Evolutionary conservation across 2,797 vertebrate species (phyloP), one percentile per base, ranked within the genome.

Genomic region (Ctenopoma multispine): DNA sequence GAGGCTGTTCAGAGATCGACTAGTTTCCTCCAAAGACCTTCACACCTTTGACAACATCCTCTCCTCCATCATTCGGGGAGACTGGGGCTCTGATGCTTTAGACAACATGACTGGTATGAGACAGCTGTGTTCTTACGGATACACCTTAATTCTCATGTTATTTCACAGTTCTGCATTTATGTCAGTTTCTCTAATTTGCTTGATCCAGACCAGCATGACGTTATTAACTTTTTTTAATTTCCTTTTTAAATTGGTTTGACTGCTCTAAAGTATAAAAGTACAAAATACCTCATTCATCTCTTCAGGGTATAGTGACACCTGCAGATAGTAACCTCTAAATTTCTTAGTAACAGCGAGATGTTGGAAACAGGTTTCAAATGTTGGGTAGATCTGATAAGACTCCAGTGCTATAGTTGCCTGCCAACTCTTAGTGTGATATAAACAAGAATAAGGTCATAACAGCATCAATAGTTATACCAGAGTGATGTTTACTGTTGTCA

Each of bases 1-100:
- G 21, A 91, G 97, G 76, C 94, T 99, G 72, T 99, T 99, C 91
- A 95, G 97, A 87, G 98, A 99, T 88, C 94, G 95, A 67, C 95
- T 99, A 21, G 98, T 97, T 84, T 95, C 93, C 55, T 41, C 85
- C 51, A 98, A 96, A 89, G 97, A 97, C 73, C 88, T 95, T 64
- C 92, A 95, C 66, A 62, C 92, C 31, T 99, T 99, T 87, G 97
- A 99, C 75, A 96, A 92, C 89, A 92, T 99, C 90, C 94, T 99
- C 73, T 92, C 92, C 8, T 96, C 97, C 14, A 95, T 98, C 62
- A 89, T 99, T 83, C 93, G 95, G 47, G 95, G 91, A 77, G 98
- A 99, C 73, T 99, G 97, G 98, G 92, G 95, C 69, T 96, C 96
- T 41, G 96, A 97, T 14, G 81, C 95, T 54, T 85, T 97, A 12